Percentiles rank a stretch among this genome's conserved stretches.
phyloP scores from a whole-genome alignment of 1,140 invertebrate genomes.

The Aplysia californica region DNA sequence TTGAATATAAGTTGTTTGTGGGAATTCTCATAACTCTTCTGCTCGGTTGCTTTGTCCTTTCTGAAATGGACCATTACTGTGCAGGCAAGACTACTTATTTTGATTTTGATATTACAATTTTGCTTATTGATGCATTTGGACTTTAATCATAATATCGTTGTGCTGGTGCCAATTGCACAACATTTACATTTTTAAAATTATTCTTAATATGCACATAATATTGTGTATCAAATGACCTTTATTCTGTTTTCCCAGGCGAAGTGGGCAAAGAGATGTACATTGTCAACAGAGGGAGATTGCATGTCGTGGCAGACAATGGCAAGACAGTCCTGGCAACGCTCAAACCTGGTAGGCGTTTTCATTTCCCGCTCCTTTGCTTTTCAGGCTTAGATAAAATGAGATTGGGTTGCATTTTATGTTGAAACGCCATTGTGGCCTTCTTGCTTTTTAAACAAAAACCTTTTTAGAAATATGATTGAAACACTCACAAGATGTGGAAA shows the following conservation, averaged over 20 bases:
- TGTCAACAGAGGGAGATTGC: slow-evolving; percentile 94
- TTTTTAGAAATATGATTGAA: too few species aligned
- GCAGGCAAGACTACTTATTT: background rate
- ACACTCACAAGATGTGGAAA: too few species aligned
- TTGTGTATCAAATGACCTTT: background rate
- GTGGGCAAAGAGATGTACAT: slow-evolving; percentile 99
- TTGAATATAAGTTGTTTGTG: too few species aligned
- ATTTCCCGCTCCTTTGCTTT: too few species aligned
- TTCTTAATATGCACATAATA: background rate
- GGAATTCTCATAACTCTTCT: too few species aligned
- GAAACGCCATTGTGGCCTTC: too few species aligned
- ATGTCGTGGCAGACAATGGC: slow-evolving; percentile 94
- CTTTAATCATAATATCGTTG: too few species aligned
- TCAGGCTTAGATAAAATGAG: too few species aligned
- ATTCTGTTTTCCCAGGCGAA: slow-evolving; percentile 78
- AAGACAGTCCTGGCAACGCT: slow-evolving; percentile 96
- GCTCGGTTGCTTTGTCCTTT: too few species aligned
- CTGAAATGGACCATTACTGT: background rate
- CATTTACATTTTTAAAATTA: background rate
- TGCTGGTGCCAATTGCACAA: too few species aligned
- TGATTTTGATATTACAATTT: background rate
- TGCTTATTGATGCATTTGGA: background rate
- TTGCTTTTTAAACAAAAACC: too few species aligned
- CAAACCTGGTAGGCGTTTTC: slow-evolving; percentile 48
- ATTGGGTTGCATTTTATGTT: too few species aligned